Percentiles rank a stretch among this genome's conserved stretches.
phyloP scores from a whole-genome alignment of 2,888 invertebrate species.

The Patella ulyssiponensis region DNA sequence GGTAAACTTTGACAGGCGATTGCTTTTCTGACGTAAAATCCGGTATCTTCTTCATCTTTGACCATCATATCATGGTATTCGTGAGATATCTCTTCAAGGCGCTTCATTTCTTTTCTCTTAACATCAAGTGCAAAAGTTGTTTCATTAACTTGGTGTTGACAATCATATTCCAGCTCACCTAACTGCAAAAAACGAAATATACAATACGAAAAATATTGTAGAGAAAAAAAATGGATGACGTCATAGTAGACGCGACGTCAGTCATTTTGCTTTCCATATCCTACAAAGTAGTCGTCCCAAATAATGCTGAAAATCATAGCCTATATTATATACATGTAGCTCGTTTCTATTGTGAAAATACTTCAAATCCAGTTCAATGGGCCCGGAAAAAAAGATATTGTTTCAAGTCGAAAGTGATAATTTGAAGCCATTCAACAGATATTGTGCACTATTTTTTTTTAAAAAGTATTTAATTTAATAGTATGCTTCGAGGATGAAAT shows the following conservation, averaged over 20 bases:
- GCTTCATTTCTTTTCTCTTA: not conserved
- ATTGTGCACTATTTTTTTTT: no score
- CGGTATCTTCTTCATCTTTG: not conserved
- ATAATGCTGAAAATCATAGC: no score
- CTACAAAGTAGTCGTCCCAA: no score
- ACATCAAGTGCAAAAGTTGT: not conserved
- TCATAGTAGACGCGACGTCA: not conserved
- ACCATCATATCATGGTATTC: slow-evolving; percentile 1
- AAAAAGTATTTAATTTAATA: no score
- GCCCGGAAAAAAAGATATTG: no score
- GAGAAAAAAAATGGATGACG: not conserved
- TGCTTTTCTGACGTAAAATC: not conserved
- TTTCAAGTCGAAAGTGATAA: no score
- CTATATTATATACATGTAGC: no score
- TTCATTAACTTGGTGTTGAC: not conserved
- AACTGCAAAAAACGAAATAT: not conserved
- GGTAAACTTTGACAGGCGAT: not conserved
- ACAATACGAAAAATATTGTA: not conserved
- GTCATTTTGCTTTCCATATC: no score
- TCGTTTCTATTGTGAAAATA: no score
- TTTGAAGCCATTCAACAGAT: no score
- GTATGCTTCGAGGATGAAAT: no score
- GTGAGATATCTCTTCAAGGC: not conserved
- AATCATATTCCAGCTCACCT: not conserved
- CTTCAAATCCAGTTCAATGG: no score